Evolutionary conservation across 2,113 vertebrate species (phyloP).

Genomic region (Brachyistius frenatus): DNA sequence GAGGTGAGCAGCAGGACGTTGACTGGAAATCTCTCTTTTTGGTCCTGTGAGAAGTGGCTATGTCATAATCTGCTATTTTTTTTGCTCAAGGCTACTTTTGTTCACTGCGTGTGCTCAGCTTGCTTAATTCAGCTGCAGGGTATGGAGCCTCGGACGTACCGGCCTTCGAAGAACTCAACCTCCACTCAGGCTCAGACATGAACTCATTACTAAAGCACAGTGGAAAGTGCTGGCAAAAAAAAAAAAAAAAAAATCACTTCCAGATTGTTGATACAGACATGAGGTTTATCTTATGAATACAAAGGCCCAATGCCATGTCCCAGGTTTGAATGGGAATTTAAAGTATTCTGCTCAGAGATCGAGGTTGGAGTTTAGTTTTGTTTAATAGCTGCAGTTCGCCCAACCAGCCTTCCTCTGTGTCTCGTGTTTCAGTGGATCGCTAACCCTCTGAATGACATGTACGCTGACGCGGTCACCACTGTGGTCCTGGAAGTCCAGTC

Average conservation of each 20-base stretch:
- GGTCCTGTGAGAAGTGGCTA: too few species aligned
- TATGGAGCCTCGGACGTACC: background rate
- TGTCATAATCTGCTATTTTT: too few species aligned
- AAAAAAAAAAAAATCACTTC: too few species aligned
- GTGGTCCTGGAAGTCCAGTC: constrained; percentile 98
- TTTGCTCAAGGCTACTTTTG: too few species aligned
- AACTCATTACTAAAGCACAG: too few species aligned
- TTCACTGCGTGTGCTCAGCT: too few species aligned
- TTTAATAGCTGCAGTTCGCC: background rate
- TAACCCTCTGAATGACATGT: constrained; percentile 98
- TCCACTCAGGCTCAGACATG: too few species aligned
- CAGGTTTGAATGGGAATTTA: background rate
- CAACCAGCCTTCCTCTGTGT: constrained; percentile 10
- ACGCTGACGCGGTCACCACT: constrained; percentile 95
- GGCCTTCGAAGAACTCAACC: too few species aligned
- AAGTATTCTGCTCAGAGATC: background rate
- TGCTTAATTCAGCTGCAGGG: background rate
- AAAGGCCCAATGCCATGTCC: background rate
- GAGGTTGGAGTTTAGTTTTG: too few species aligned
- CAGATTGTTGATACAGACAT: too few species aligned
- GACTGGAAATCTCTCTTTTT: background rate
- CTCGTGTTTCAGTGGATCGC: constrained; percentile 90
- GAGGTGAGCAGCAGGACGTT: constrained; percentile 86
- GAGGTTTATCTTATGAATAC: background rate
- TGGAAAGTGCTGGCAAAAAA: too few species aligned